phyloP scores from a whole-genome alignment of 2,888 invertebrate species.

The Galeruca laticollis region DNA sequence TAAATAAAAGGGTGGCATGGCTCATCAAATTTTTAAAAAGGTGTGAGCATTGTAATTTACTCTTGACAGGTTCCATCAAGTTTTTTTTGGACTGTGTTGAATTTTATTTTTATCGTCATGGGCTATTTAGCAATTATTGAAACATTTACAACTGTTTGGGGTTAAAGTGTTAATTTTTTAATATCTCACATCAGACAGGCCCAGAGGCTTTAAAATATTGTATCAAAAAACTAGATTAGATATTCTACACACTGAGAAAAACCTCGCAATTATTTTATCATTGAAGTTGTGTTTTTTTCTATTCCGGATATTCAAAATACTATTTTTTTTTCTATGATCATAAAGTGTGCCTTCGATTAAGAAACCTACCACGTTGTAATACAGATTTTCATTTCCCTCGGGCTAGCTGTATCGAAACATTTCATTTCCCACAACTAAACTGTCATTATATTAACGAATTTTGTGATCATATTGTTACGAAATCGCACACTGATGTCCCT shows the following conservation, averaged over 20 bases:
- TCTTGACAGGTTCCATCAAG: constrained; percentile 38
- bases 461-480: no score
- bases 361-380: no score
- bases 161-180: constrained; percentile 13
- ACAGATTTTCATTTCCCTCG: no score
- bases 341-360: no score
- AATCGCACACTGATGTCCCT: no score
- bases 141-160: background rate
- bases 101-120: constrained; percentile 24
- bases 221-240: background rate
- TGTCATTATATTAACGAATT: no score
- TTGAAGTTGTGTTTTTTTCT: background rate
- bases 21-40: constrained; percentile 45
- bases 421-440: no score
- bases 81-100: constrained; percentile 15
- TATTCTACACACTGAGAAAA: background rate
- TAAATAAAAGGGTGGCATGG: constrained; percentile 49
- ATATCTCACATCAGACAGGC: background rate
- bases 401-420: no score
- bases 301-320: background rate
- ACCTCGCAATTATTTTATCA: background rate
- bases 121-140: constrained; percentile 25
- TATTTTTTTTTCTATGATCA: no score
- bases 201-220: background rate
- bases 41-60: constrained; percentile 50